Evolutionary conservation across 2,888 invertebrate genomes (phyloP).

Genomic region (Ceramica pisi): DNA sequence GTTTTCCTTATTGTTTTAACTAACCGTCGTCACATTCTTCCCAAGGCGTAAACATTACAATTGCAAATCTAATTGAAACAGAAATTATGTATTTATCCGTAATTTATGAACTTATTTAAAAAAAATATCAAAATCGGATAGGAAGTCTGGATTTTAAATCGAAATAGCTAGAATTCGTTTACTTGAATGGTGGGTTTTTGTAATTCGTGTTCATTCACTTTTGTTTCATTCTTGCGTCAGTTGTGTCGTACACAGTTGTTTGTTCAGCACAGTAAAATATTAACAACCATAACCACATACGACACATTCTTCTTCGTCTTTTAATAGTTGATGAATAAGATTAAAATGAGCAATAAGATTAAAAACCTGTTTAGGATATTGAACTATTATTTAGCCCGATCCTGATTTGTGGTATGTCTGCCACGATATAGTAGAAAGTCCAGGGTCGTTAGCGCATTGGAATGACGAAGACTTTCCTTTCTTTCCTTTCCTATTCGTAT

Average conservation of each 20-base stretch:
- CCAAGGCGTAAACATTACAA: conserved; percentile 50
- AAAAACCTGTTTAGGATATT: too few relatives aligned
- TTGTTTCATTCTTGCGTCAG: conserved; percentile 14
- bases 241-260: neutral
- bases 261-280: neutral
- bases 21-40: conserved; percentile 24
- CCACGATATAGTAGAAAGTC: too few relatives aligned
- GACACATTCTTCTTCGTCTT: too few relatives aligned
- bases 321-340: too few relatives aligned
- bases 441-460: neutral
- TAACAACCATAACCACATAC: neutral
- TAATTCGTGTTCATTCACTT: conserved; percentile 32
- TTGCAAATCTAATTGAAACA: conserved; percentile 52
- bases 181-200: too few relatives aligned
- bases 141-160: too few relatives aligned
- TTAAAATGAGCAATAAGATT: too few relatives aligned
- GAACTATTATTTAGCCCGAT: too few relatives aligned
- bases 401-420: neutral
- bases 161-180: too few relatives aligned
- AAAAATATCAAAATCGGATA: too few relatives aligned
- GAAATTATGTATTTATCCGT: conserved; percentile 47
- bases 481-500: neutral
- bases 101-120: too few relatives aligned
- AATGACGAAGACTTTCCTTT: neutral
- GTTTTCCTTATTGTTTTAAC: conserved; percentile 52